Evolutionary conservation across 2,888 invertebrate genomes (phyloP).

Genomic region (Chrysolina americana): DNA sequence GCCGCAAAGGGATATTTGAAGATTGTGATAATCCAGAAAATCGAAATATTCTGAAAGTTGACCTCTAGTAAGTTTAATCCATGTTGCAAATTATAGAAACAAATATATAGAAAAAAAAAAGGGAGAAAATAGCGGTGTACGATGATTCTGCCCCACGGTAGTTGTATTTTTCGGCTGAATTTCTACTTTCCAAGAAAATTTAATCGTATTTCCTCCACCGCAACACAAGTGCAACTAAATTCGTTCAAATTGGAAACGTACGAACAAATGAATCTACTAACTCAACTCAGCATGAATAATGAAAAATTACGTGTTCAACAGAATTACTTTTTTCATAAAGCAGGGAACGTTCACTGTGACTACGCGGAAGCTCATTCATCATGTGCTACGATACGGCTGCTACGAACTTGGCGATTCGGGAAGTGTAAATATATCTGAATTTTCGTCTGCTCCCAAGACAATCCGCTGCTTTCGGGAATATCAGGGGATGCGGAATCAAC

Average conservation of each 20-base stretch:
- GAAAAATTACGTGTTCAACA: slow-evolving; percentile 41
- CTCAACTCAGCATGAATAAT: slow-evolving; percentile 38
- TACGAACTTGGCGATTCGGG: slow-evolving; percentile 52
- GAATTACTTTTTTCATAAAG: slow-evolving; percentile 40
- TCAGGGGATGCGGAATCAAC: slow-evolving; percentile 47
- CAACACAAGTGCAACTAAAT: slow-evolving; percentile 30
- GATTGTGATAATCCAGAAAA: too few species aligned
- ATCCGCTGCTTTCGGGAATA: slow-evolving; percentile 47
- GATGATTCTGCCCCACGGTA: too few species aligned
- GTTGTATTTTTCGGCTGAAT: too few species aligned
- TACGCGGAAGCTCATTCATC: slow-evolving; percentile 41
- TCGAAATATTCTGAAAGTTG: too few species aligned
- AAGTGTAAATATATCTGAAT: slow-evolving; percentile 57
- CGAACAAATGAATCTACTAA: slow-evolving; percentile 38
- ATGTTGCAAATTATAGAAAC: too few species aligned
- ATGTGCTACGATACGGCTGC: slow-evolving; percentile 28
- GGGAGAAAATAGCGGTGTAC: too few species aligned
- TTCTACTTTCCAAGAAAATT: too few species aligned
- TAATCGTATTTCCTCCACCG: too few species aligned
- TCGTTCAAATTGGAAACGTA: slow-evolving; percentile 23
- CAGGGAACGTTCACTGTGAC: slow-evolving; percentile 28
- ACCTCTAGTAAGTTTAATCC: too few species aligned
- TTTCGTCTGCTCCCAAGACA: slow-evolving; percentile 52
- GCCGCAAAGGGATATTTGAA: too few species aligned
- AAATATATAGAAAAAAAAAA: too few species aligned